Percentiles rank a stretch among this genome's conserved stretches.
phyloP scores from a whole-genome alignment of 2,797 vertebrate species.

The Dendrocincla tyrannina region DNA sequence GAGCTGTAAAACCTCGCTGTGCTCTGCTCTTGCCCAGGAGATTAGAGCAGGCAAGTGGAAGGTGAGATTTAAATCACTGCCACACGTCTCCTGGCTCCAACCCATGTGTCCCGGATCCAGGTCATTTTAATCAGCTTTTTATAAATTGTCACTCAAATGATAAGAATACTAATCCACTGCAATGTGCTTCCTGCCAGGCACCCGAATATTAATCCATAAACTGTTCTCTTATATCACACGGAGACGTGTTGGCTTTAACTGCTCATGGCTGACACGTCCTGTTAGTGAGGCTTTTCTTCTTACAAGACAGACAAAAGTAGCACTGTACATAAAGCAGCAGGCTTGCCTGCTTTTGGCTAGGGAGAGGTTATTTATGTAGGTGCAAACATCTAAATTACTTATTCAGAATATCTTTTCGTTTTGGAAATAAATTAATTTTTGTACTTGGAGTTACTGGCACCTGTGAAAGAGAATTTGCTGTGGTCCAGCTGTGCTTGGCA shows the following conservation, averaged over 20 bases:
- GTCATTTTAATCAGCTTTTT: conserved; percentile 35
- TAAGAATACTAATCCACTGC: not conserved
- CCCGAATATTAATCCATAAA: not conserved
- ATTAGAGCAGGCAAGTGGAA: not conserved
- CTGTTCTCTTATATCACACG: not conserved
- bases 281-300: not conserved
- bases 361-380: not conserved
- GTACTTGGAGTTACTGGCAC: not conserved
- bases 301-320: not conserved
- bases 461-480: not conserved
- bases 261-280: not conserved
- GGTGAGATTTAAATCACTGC: conserved; percentile 19
- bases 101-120: not conserved
- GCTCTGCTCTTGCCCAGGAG: not conserved
- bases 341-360: not conserved
- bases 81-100: not conserved
- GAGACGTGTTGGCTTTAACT: not conserved
- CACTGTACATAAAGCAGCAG: not conserved
- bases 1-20: not conserved
- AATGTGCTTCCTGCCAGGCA: conserved; percentile 16
- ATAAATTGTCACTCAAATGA: conserved; percentile 1
- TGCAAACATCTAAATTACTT: not conserved
- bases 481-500: not conserved
- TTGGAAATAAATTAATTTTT: not conserved
- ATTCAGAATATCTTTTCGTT: not conserved